Evolutionary conservation across 2,797 vertebrate species (phyloP).

Genomic region (Gorsachius magnificus): DNA sequence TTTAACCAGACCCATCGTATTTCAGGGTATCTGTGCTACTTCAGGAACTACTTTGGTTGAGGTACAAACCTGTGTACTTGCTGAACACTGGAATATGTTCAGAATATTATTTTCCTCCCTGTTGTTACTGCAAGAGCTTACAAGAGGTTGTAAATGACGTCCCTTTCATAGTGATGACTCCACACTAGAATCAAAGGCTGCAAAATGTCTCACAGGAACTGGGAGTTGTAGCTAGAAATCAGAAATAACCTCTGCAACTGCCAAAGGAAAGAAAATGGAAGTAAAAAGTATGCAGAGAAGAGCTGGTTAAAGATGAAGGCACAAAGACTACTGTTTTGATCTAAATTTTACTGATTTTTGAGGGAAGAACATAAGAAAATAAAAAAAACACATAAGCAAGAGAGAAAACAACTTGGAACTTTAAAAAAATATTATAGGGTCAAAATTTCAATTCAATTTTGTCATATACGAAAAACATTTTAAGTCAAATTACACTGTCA

Average conservation of each 20-base stretch:
- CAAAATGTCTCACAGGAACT: neutral
- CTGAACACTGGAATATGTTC: neutral
- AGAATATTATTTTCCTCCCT: neutral
- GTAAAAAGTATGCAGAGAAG: neutral
- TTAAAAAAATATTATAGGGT: neutral
- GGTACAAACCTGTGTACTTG: neutral
- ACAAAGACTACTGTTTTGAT: neutral
- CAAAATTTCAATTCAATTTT: neutral
- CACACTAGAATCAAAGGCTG: neutral
- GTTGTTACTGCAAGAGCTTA: neutral
- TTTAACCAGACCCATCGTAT: neutral
- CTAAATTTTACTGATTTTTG: neutral
- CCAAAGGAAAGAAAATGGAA: neutral
- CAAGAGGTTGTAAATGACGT: neutral
- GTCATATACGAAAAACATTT: neutral
- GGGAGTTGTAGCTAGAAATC: neutral
- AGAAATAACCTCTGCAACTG: neutral
- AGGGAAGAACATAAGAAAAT: neutral
- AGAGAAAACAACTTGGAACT: neutral
- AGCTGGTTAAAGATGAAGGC: neutral
- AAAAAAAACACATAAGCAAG: neutral
- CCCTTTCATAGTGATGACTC: neutral
- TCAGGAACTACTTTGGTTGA: neutral
- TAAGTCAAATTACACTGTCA: neutral
- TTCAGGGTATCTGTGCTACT: neutral